Evolutionary conservation across 37 sponge, comb jelly and placozoan species (phyloP).

Genomic region (Petrosia ficiformis): DNA sequence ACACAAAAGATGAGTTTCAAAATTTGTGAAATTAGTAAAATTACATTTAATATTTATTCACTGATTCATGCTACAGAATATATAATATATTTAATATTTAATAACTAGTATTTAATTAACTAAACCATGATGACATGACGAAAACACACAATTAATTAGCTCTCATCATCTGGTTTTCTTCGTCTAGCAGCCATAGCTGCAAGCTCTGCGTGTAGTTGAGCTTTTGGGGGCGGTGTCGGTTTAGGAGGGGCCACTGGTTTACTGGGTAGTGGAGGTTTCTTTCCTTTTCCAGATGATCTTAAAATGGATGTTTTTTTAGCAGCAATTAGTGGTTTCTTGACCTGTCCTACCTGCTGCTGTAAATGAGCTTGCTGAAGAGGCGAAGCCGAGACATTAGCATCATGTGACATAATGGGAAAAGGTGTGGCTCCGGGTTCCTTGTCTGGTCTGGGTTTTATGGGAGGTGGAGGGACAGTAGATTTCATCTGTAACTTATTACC

Average conservation of each 20-base stretch:
- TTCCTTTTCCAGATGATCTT: neutral
- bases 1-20: too few species aligned
- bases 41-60: too few species aligned
- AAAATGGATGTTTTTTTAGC: neutral
- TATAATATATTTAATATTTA: too few species aligned
- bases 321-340: neutral
- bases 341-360: neutral
- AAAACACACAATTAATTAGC: neutral
- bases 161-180: neutral
- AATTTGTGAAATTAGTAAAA: too few species aligned
- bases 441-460: neutral
- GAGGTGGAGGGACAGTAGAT: neutral
- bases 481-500: neutral
- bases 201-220: conserved; percentile 1
- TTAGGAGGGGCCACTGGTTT: neutral
- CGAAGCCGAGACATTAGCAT: neutral
- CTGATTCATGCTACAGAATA: too few species aligned
- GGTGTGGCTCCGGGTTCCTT: neutral
- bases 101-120: too few species aligned
- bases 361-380: conserved; percentile 11
- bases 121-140: too few species aligned
- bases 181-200: neutral
- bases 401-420: conserved; percentile 34
- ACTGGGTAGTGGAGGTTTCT: conserved; percentile 2
- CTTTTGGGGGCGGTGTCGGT: neutral